phyloP scores from a whole-genome alignment of 2,113 vertebrate species.

The Pyxicephalus adspersus region DNA sequence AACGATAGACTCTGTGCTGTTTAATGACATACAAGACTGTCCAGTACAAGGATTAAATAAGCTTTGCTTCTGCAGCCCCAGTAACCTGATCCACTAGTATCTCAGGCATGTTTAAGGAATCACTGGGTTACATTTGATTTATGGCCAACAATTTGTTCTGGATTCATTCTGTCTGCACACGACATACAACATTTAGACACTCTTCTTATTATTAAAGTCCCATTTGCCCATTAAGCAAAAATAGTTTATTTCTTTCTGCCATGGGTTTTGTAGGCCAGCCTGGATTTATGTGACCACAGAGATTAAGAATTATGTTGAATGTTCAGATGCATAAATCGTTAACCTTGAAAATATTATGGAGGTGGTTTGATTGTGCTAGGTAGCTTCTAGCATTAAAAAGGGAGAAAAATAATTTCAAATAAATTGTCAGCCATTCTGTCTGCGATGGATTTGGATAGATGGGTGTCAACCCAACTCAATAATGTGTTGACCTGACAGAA shows the following conservation, averaged over 20 bases:
- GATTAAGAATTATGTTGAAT: conserved; percentile 35
- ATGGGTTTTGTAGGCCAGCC: not conserved
- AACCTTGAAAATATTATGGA: not conserved
- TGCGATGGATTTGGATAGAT: not conserved
- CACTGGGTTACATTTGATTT: conserved; percentile 38
- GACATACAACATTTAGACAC: conserved; percentile 15
- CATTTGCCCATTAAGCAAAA: conserved; percentile 15
- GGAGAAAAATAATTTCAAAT: not conserved
- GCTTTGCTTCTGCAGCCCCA: conserved; percentile 41
- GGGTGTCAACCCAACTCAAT: too few relatives aligned
- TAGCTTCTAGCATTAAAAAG: not conserved
- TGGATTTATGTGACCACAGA: conserved; percentile 29
- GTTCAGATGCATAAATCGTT: conserved; percentile 31
- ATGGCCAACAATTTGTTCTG: conserved; percentile 21
- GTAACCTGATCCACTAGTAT: conserved; percentile 44
- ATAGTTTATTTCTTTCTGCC: conserved; percentile 27
- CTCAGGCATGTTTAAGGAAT: conserved; percentile 44
- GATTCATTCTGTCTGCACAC: conserved; percentile 31
- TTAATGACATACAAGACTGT: conserved; percentile 41
- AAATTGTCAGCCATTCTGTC: not conserved
- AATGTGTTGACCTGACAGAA: too few relatives aligned
- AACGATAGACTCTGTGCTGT: conserved; percentile 26
- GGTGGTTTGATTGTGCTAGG: not conserved
- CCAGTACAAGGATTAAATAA: conserved; percentile 16
- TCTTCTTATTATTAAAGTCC: conserved; percentile 5